Percentiles rank a stretch among this genome's conserved stretches.
Conservation (phyloP, 2,797 vertebrate species). For the Todus mexicanus region DNA sequence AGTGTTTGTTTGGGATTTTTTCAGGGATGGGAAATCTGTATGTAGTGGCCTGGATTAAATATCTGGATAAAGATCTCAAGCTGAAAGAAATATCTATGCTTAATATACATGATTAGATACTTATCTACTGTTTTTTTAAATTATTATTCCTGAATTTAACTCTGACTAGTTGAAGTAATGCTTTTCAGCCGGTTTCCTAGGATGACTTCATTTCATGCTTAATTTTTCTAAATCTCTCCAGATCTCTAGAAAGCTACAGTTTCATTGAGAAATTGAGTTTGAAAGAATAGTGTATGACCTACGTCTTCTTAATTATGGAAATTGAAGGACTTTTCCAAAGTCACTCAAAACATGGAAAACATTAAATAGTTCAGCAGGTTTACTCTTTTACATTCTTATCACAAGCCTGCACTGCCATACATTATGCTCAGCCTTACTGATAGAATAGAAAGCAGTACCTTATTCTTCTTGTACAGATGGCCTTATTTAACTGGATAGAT, state of each 20-base stretch:
- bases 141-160: neutral
- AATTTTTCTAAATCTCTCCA: neutral
- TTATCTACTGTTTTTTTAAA: accelerated
- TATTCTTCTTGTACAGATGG: neutral
- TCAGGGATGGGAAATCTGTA: neutral
- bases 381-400: neutral
- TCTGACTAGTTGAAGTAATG: neutral
- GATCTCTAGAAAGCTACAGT: neutral
- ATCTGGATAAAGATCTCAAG: neutral
- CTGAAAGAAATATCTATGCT: neutral
- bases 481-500: neutral
- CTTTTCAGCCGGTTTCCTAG: neutral
- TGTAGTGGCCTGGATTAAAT: neutral
- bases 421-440: neutral
- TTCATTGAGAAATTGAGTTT: neutral
- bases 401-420: neutral
- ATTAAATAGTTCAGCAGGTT: neutral
- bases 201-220: neutral
- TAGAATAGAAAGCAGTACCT: neutral
- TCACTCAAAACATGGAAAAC: neutral
- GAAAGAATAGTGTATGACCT: neutral
- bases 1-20: too few species aligned
- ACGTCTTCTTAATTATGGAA: neutral
- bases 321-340: neutral
- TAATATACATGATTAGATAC: neutral